Percentiles rank a stretch among this genome's conserved stretches.
Evolutionary conservation across 2,797 vertebrate species (phyloP).

Genomic region (Epinephelus coioides): DNA sequence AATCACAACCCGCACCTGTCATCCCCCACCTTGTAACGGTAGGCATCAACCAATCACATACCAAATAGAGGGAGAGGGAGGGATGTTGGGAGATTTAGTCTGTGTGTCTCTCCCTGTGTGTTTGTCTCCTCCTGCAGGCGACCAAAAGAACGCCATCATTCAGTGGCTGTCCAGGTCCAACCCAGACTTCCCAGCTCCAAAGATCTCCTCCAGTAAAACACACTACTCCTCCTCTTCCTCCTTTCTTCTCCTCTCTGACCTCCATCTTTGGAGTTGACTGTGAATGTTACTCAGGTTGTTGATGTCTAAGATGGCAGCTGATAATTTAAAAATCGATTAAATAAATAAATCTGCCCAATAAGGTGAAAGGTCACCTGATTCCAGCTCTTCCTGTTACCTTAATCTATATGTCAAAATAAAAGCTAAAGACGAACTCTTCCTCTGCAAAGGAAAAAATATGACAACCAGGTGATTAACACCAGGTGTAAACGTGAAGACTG

Average conservation of each 20-base stretch:
- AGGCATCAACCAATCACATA: slow-evolving; percentile 53
- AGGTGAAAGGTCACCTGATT: no score
- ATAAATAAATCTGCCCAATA: no score
- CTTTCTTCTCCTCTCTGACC: background rate
- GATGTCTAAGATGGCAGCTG: background rate
- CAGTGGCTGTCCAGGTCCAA: slow-evolving; percentile 94
- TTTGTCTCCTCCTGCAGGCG: slow-evolving; percentile 80
- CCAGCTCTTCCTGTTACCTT: no score
- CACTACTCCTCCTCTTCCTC: slow-evolving; percentile 79
- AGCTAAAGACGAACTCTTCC: no score
- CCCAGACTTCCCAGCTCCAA: slow-evolving; percentile 87
- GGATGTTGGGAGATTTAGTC: background rate
- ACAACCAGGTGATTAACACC: background rate
- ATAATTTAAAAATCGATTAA: no score
- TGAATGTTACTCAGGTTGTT: background rate
- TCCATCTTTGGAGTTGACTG: background rate
- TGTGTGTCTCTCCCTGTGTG: slow-evolving; percentile 7
- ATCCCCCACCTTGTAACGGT: slow-evolving; percentile 88
- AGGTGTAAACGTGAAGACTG: background rate
- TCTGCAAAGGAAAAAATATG: no score
- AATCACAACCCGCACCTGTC: slow-evolving; percentile 86
- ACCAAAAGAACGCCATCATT: slow-evolving; percentile 92
- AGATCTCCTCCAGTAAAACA: slow-evolving; percentile 92
- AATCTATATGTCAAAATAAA: no score
- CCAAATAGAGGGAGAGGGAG: background rate